Conservation (phyloP, 2,888 invertebrate genomes). For the Cetonia aurata region DNA sequence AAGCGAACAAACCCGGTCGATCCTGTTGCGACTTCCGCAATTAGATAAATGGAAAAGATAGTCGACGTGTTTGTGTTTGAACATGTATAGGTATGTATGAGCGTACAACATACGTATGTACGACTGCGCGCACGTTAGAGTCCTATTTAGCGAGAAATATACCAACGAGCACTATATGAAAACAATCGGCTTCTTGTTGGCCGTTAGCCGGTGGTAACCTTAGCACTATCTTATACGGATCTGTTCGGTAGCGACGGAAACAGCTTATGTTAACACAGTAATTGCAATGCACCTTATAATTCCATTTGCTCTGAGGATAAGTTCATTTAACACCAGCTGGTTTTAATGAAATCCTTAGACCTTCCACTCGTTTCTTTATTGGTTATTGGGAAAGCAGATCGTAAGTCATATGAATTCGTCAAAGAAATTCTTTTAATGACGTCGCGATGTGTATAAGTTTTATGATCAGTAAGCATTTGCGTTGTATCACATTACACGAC, state of each 20-base stretch:
- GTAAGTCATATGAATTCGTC: too few relatives aligned
- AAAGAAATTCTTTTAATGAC: too few relatives aligned
- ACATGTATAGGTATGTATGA: slow-evolving; percentile 29
- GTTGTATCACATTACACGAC: too few relatives aligned
- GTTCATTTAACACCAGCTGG: slow-evolving; percentile 62
- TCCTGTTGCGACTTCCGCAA: slow-evolving; percentile 50
- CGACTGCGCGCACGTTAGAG: slow-evolving; percentile 15
- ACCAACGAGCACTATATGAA: slow-evolving; percentile 54
- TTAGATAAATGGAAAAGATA: slow-evolving; percentile 53
- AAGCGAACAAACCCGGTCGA: slow-evolving; percentile 27
- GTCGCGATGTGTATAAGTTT: too few relatives aligned
- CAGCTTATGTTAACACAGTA: slow-evolving; percentile 58
- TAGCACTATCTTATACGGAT: slow-evolving; percentile 53
- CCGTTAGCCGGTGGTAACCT: slow-evolving; percentile 32
- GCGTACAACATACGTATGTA: neutral
- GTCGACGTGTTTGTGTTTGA: slow-evolving; percentile 23
- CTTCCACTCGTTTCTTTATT: neutral
- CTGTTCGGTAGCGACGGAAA: slow-evolving; percentile 60
- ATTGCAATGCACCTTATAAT: slow-evolving; percentile 62
- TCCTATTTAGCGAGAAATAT: slow-evolving; percentile 45
- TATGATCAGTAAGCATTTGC: too few relatives aligned
- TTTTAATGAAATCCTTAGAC: slow-evolving; percentile 36
- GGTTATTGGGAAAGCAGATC: neutral
- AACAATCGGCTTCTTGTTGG: slow-evolving; percentile 54
- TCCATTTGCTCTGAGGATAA: slow-evolving; percentile 60